Evolutionary conservation across 1,140 invertebrate species (phyloP), one percentile per base, ranked within the genome.

Genomic region (Pseudomyrmex sp.): DNA sequence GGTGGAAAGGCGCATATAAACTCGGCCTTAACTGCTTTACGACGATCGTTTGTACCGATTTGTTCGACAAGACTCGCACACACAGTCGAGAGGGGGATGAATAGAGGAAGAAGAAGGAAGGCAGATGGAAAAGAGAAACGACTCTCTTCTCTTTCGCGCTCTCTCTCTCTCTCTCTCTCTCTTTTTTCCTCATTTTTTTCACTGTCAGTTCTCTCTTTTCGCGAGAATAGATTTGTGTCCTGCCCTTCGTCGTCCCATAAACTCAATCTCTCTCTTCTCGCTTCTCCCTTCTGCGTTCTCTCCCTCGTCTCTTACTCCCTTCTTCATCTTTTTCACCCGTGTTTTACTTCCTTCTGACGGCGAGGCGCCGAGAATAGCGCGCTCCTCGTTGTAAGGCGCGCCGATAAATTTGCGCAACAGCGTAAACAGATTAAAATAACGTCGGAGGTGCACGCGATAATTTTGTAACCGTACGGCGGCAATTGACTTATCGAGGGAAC

Each of bases 21-120:
- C 90, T 90, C 90, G 87, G 85, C 88, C 93, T 92, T 94, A 94
- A 94, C 93, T 94, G 93, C 92, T 94, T 94, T 94, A 94, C 94
- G 93, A 94, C 93, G 94, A 94, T 94, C 94, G 93, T 94, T 94
- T 94, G 94, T 94, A 94, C 93, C 93, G 94, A 94, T 94, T 94
- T 94, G 93, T 94, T 94, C 93, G 93, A 94, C 93, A 94, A 94
- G 92, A 90, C 80, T 76, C 66, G 82, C 72, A 48, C 66, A 76
- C 72, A 54, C 54, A 50, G 23, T 48, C 68, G 75, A 75, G 52
- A 52, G 54, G 58, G 23, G 54, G 69, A 70, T 35, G 76, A 18
- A n/a, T 44, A 66, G 44, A 12, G 18, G 1, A 13, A 70, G 56
- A 2, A 44, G 63, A 52, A 15, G 63, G 59, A 82, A n/a, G 56